phyloP scores from a whole-genome alignment of 2,113 vertebrate species.

The Tonatia bakeri region DNA sequence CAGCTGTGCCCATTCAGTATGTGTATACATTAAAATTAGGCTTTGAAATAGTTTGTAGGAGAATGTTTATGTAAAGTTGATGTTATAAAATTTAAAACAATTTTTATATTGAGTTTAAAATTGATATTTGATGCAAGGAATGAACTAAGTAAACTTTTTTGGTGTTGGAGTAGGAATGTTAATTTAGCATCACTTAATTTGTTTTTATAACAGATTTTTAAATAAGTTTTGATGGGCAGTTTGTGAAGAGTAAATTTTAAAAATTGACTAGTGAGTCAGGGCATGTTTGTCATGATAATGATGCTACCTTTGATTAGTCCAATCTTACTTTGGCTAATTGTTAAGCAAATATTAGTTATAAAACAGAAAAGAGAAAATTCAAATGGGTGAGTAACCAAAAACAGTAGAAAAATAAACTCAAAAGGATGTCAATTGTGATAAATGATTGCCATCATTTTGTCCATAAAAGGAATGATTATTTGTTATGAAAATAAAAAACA shows the following conservation, averaged over 20 bases:
- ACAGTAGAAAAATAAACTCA: neutral
- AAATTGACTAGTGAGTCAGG: neutral
- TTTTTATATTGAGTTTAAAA: neutral
- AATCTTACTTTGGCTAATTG: neutral
- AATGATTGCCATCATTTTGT: neutral
- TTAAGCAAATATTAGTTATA: conserved; percentile 3
- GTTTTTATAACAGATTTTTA: neutral
- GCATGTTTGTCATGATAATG: neutral
- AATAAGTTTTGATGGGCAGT: neutral
- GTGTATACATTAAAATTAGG: neutral
- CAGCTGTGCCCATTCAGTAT: neutral
- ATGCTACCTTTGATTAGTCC: neutral
- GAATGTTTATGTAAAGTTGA: neutral
- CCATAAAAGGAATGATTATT: conserved; percentile 3
- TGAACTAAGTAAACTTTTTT: conserved; percentile 6
- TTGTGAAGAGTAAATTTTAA: neutral
- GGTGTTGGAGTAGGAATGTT: neutral
- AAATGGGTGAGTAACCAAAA: neutral
- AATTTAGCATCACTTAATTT: neutral
- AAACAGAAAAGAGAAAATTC: conserved; percentile 22
- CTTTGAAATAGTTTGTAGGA: neutral
- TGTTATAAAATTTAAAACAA: neutral
- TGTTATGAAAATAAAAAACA: neutral
- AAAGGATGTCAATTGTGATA: neutral
- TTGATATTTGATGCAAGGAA: neutral